Evolutionary conservation across 1,140 invertebrate species (phyloP).

Genomic region (Mercenaria mercenaria): DNA sequence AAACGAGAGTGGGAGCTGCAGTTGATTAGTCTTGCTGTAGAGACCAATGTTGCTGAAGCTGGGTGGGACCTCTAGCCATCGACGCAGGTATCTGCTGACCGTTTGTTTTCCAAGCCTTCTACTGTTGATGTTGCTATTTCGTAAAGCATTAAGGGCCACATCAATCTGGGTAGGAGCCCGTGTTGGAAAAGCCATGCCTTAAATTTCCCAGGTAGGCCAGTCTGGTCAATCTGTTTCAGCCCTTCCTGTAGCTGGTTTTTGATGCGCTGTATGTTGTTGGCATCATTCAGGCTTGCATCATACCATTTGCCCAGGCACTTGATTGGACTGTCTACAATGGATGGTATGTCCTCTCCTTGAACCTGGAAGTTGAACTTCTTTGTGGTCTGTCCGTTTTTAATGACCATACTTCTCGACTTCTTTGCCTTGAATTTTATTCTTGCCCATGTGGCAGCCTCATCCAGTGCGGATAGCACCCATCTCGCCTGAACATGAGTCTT

Average conservation of each 20-base stretch:
- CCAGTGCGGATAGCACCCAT: constrained; percentile 46
- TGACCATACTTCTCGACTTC: constrained; percentile 39
- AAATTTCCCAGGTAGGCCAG: background rate
- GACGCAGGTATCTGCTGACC: constrained; percentile 2
- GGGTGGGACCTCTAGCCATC: background rate
- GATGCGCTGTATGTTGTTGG: too few relatives aligned
- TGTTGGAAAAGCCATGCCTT: constrained; percentile 43
- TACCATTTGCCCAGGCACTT: background rate
- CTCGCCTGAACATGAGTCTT: constrained; percentile 42
- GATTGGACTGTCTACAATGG: background rate
- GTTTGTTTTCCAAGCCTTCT: background rate
- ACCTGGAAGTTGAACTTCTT: constrained; percentile 22
- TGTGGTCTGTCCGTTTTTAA: constrained; percentile 42
- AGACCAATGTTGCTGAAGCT: too few relatives aligned
- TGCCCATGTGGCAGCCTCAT: constrained; percentile 47
- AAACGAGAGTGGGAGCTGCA: too few relatives aligned
- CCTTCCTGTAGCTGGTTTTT: background rate
- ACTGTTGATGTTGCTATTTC: constrained; percentile 8
- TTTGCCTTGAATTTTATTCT: constrained; percentile 54
- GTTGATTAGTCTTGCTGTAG: too few relatives aligned
- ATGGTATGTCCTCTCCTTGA: constrained; percentile 61
- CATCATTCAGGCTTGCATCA: background rate
- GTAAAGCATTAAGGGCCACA: constrained; percentile 8
- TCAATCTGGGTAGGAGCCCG: background rate
- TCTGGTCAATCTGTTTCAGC: too few relatives aligned